Base-by-base conservation (phyloP, 2,113 vertebrate genomes). In the Takifugu flavidus region DNA sequence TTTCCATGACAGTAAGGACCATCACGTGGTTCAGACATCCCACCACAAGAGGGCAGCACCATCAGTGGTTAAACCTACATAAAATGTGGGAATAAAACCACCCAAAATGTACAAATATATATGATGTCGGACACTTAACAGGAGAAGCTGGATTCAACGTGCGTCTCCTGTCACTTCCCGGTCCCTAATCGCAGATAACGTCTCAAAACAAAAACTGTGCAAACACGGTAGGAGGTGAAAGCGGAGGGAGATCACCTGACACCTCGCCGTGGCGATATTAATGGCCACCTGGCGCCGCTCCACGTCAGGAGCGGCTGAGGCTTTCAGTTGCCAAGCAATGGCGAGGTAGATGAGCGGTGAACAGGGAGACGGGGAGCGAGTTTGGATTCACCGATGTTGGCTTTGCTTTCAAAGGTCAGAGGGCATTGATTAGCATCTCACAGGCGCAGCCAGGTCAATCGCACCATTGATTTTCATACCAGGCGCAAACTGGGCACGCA, bases 261-360 rank as follows among this genome's bases (percentile, higher is more conserved):
- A 68, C 66, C 67, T 80, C 67, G 54, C 75, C 72, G 78, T 82
- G 74, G 75, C 42, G 70, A 81, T 83, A 86, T 86, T 87, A 86
- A 89, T 86, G 66, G 56, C 65, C 82, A 82, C 80, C 82, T 89
- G 86, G 90, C 90, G 87, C 75, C 82, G 88, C 89, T 89, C 82
- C 87, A 87, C 80, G 85, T 87, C 78, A 87, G 75, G 82, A 86
- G 82, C 84, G 74, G 79, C 87, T 78, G 72, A 87, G 85, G 88
- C 85, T 89, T 90, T 88, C 87, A 85, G 89, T 91, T 91, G 79
- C 90, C 84, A 87, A 67, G 90, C 87, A 84, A 90, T 88, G 20
- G 65, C 26, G 70, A 84, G 76, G 60, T 45, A 76, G 75, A 75
- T 27, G 80, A 83, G 78, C 46, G 73, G 29, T 2, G 59, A 74